Percentiles rank a stretch among this genome's conserved stretches.
Conservation (phyloP, 35 echinoderm and acorn worm genomes). For the Apostichopus parvimensis region DNA sequence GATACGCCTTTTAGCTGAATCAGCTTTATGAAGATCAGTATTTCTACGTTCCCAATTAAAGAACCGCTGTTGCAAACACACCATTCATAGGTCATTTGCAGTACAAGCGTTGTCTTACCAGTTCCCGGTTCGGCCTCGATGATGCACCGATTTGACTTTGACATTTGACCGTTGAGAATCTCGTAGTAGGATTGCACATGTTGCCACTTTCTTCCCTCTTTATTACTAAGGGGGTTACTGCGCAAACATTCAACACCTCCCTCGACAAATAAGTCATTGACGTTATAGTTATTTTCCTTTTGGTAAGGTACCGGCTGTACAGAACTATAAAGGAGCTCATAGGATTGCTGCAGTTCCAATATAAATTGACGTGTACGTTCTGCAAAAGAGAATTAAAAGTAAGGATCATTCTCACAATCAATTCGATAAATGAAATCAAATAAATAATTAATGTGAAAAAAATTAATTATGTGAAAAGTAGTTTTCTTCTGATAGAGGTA, state of each 20-base stretch:
- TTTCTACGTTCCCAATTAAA: neutral
- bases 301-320: conserved; percentile 12
- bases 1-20: neutral
- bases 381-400: no score
- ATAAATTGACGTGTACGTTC: neutral
- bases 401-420: no score
- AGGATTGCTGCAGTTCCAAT: neutral
- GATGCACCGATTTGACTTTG: neutral
- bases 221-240: neutral
- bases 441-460: no score
- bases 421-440: no score
- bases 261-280: conserved; percentile 20
- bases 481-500: no score
- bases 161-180: neutral
- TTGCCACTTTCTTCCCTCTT: neutral
- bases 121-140: conserved; percentile 6
- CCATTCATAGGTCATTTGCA: conserved; percentile 27
- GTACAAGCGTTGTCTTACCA: neutral
- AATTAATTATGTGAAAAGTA: no score
- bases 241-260: neutral
- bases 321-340: neutral
- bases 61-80: neutral
- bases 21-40: neutral
- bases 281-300: neutral
- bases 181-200: neutral